Base-by-base conservation (phyloP, 2,888 invertebrate species). In the Macrosiphum euphorbiae region DNA sequence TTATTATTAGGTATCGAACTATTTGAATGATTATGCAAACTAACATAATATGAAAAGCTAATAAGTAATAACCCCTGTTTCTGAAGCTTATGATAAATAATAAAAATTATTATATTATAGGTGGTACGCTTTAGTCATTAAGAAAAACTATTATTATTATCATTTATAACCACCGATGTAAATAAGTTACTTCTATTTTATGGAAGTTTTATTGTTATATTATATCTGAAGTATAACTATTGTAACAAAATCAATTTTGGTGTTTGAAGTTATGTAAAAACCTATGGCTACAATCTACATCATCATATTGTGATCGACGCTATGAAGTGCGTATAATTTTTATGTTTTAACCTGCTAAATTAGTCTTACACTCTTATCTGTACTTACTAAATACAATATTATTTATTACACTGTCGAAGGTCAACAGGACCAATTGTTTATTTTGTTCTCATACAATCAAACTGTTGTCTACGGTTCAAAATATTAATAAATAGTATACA, bases 341-440 rank as follows among this genome's bases (percentile, higher is more conserved):
- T 78, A 78, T 67, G n/a, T 78, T 78, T 67, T 78, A 20, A 20
- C 7, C 78, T 35, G 35, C 78, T 35, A 78, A 78, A 78, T 78
- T 78, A 78, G 20, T 35, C 78, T 55, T 55, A 4, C 55, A 55
- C 55, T 55, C 20, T 78, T 78, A 78, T 78, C 78, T 41, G 8
- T 35, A 35, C 78, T 78, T 35, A 78, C 35, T 78, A 35, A 78
- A 78, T 20, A 78, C 78, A 78, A 20, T 78, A 67, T 61, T 61
- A n/a, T n/a, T n/a, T 67, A n/a, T 35, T 78, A 35, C 35, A 20
- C 41, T n/a, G 3, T 92, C 41, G 67, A 88, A 92, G 88, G 52
- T 92, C 78, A 92, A 92, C 52, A 87, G 41, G 41, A 24, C 44
- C 55, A 7, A 88, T 88, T 88, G 52, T 92, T 52, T 92, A 55